Evolutionary conservation across 2,113 vertebrate species (phyloP).

Genomic region (Columbina picui): DNA sequence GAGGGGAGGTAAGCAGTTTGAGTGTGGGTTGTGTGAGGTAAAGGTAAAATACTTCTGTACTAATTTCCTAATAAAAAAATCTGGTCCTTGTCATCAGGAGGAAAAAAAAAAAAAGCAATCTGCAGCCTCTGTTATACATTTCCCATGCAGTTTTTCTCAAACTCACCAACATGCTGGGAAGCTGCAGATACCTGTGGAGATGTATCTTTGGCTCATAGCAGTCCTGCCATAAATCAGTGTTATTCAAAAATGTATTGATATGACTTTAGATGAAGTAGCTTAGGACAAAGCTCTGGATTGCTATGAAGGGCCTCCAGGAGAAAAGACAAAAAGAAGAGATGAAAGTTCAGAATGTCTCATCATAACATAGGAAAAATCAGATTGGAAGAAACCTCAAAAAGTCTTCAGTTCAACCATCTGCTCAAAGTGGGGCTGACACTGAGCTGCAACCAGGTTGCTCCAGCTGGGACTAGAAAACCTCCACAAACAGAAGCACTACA

Average conservation of each 20-base stretch:
- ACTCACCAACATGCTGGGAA: neutral
- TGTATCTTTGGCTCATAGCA: neutral
- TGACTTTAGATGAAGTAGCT: neutral
- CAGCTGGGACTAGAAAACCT: neutral
- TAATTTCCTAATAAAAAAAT: neutral
- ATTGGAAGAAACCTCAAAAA: neutral
- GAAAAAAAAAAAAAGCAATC: neutral
- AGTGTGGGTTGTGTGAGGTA: neutral
- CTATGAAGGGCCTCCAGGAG: neutral
- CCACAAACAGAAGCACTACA: rapidly evolving
- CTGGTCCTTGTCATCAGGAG: neutral
- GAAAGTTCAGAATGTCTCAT: neutral
- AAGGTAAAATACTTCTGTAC: neutral
- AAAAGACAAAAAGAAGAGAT: neutral
- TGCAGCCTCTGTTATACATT: neutral
- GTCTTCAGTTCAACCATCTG: neutral
- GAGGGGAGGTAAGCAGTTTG: too few relatives aligned
- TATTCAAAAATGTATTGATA: neutral
- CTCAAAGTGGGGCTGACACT: neutral
- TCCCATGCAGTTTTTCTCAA: neutral
- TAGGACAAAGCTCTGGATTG: neutral
- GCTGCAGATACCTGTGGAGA: neutral
- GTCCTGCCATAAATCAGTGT: neutral
- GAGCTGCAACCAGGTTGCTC: neutral
- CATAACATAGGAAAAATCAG: neutral